phyloP scores from a whole-genome alignment of 2,888 invertebrate species.

The Thera britannica region DNA sequence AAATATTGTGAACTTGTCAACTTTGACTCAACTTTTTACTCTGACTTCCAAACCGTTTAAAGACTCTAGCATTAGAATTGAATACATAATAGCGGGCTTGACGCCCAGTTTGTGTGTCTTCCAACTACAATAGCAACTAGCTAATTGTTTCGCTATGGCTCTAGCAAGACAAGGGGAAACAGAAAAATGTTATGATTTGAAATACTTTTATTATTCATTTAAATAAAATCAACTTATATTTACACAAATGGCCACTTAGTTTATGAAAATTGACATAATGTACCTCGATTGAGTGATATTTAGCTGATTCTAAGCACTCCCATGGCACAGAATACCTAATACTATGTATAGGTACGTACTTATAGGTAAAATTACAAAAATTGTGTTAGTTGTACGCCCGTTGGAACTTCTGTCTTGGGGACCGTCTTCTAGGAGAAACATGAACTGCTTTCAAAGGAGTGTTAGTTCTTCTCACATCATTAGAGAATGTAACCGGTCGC shows the following conservation, averaged over 20 bases:
- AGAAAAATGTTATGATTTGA: conserved; percentile 1
- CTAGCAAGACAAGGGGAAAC: no score
- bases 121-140: no score
- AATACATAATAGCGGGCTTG: no score
- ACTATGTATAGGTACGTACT: neutral
- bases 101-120: no score
- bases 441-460: conserved; percentile 85
- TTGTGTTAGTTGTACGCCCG: conserved; percentile 44
- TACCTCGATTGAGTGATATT: conserved; percentile 40
- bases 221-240: conserved; percentile 51
- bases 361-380: conserved; percentile 35
- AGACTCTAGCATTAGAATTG: no score
- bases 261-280: conserved; percentile 44
- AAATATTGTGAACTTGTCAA: no score
- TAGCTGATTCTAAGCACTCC: conserved; percentile 27
- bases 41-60: no score
- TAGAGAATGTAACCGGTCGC: conserved; percentile 71
- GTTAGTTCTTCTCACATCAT: conserved; percentile 75
- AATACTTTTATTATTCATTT: conserved; percentile 21
- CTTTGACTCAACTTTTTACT: no score
- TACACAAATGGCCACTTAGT: conserved; percentile 70
- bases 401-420: conserved; percentile 68
- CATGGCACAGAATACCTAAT: neutral
- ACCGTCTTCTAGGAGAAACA: conserved; percentile 73
- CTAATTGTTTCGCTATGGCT: no score